These are phyloP conservation scores for Hofmannophila pseudospretella DNA, from an alignment of 2,888 invertebrate genomes.

Conservation along the genomic window DNA sequence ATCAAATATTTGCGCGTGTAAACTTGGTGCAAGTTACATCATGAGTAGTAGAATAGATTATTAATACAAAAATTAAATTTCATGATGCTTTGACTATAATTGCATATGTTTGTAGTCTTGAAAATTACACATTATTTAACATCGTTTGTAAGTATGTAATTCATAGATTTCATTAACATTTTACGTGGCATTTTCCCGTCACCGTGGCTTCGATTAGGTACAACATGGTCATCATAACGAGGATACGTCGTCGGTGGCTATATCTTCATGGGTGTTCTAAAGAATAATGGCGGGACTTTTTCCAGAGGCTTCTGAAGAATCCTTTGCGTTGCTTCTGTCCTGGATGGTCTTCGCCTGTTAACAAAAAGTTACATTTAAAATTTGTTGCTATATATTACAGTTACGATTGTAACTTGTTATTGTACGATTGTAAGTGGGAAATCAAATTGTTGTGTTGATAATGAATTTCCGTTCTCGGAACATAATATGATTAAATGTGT, in stretches of 20 bases:
- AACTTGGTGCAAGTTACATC: slow-evolving; percentile 8
- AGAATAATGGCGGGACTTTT: slow-evolving; percentile 91
- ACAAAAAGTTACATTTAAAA: too few relatives aligned
- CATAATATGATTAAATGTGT: not conserved
- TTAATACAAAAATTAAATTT: not conserved
- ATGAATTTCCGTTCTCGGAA: slow-evolving; percentile 1
- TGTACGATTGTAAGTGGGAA: too few relatives aligned
- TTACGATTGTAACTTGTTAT: too few relatives aligned
- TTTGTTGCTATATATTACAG: too few relatives aligned
- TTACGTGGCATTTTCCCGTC: not conserved
- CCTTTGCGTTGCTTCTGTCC: slow-evolving; percentile 89
- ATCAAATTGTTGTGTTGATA: too few relatives aligned
- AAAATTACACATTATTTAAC: too few relatives aligned
- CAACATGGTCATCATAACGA: too few relatives aligned
- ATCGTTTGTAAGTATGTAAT: too few relatives aligned
- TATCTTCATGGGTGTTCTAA: slow-evolving; percentile 87
- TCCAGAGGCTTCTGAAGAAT: slow-evolving; percentile 93
- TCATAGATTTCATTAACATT: too few relatives aligned
- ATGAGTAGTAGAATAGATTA: not conserved
- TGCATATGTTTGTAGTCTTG: not conserved
- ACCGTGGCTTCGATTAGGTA: not conserved
- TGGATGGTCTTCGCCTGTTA: slow-evolving; percentile 81
- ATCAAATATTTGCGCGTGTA: slow-evolving; percentile 4
- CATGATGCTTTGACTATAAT: not conserved
- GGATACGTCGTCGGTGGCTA: slow-evolving; percentile 7